Conservation (phyloP, 1,140 invertebrate species). For the Tribolium castaneum region DNA sequence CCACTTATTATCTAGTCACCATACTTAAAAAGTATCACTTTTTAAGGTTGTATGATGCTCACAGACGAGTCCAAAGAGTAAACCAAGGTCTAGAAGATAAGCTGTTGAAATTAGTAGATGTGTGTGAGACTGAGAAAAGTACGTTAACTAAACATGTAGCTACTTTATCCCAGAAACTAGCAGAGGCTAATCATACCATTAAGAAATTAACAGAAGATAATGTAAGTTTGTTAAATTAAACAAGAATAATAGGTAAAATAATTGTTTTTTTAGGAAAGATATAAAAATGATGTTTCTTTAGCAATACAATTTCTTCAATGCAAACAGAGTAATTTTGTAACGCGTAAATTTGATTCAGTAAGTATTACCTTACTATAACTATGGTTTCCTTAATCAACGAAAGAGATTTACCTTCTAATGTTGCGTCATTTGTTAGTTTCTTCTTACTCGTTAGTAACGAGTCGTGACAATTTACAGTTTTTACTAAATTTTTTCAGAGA, state of each 20-base stretch:
- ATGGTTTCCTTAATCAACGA: too few species aligned
- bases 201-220: conserved; percentile 92
- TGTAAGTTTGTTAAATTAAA: conserved; percentile 70
- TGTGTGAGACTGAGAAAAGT: conserved; percentile 91
- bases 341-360: conserved; percentile 92
- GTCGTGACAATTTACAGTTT: too few species aligned
- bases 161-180: conserved; percentile 85
- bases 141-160: conserved; percentile 88
- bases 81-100: conserved; percentile 97
- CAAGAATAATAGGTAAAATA: too few species aligned
- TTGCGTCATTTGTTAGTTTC: too few species aligned
- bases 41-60: conserved; percentile 88
- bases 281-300: conserved; percentile 93
- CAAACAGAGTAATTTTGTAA: conserved; percentile 94
- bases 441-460: too few species aligned
- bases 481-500: too few species aligned
- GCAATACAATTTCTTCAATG: conserved; percentile 95
- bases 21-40: background rate
- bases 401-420: too few species aligned
- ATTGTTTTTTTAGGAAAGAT: conserved; percentile 82
- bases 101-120: conserved; percentile 90
- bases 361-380: conserved; percentile 64
- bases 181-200: conserved; percentile 88
- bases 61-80: conserved; percentile 93
- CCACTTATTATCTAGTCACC: too few species aligned